Percentiles rank a stretch among this genome's conserved stretches.
Evolutionary conservation across 2,888 invertebrate genomes (phyloP).

Genomic region (Meloe dianella): DNA sequence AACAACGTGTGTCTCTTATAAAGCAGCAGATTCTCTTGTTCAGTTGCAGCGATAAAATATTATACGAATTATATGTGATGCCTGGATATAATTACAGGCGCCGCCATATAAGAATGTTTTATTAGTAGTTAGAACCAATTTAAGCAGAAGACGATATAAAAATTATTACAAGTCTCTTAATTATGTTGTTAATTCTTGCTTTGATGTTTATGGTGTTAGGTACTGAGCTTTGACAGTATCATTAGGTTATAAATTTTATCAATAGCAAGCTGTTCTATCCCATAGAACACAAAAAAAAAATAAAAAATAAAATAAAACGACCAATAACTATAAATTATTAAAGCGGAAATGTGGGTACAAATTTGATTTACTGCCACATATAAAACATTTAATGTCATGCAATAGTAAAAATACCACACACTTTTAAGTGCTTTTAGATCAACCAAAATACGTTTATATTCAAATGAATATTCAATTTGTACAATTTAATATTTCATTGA

Average conservation of each 20-base stretch:
- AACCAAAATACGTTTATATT: constrained; percentile 12
- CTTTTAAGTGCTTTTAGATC: constrained; percentile 13
- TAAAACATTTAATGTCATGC: constrained; percentile 28
- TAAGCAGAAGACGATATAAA: constrained; percentile 20
- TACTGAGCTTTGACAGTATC: constrained; percentile 28
- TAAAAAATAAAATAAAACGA: constrained; percentile 21
- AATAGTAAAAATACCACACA: constrained; percentile 24
- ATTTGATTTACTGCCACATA: constrained; percentile 29
- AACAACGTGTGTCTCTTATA: background rate
- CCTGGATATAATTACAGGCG: background rate
- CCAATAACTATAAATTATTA: constrained; percentile 25
- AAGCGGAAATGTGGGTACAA: constrained; percentile 27
- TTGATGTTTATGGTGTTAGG: constrained; percentile 29
- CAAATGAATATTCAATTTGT: constrained; percentile 25
- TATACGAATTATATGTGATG: background rate
- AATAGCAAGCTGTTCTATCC: constrained; percentile 22
- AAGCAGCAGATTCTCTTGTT: background rate
- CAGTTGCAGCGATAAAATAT: background rate
- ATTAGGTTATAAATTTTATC: constrained; percentile 30
- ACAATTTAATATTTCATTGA: constrained; percentile 15
- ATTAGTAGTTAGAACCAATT: constrained; percentile 9
- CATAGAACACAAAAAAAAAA: constrained; percentile 15
- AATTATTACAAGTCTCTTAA: constrained; percentile 33
- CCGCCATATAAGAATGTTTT: background rate
- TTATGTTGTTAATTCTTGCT: constrained; percentile 34